Evolutionary conservation across 2,797 vertebrate species (phyloP).

Genomic region (Hirundo rustica): DNA sequence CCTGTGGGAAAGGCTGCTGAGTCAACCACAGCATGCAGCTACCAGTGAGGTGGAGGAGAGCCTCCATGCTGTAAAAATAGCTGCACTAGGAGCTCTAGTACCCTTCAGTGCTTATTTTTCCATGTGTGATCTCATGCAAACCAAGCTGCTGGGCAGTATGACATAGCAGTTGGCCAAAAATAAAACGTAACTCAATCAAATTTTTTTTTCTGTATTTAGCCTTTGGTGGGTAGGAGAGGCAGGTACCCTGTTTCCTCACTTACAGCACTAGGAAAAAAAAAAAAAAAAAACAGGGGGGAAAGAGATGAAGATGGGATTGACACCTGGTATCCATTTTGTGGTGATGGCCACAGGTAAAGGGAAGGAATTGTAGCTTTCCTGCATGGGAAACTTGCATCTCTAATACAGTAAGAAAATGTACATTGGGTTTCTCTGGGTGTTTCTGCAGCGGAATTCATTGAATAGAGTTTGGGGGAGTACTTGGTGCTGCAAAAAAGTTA

Average conservation of each 20-base stretch:
- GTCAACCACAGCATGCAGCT: conserved; percentile 1
- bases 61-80: conserved; percentile 47
- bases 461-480: neutral
- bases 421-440: neutral
- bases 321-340: neutral
- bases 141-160: conserved; percentile 48
- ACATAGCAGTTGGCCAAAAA: conserved; percentile 41
- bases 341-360: neutral
- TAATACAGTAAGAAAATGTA: neutral
- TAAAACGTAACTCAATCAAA: neutral
- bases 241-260: neutral
- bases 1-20: conserved; percentile 62
- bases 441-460: neutral
- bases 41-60: neutral
- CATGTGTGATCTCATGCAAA: conserved; percentile 60
- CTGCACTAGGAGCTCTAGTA: neutral
- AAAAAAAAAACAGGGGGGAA: neutral
- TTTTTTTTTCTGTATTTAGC: neutral
- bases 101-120: conserved; percentile 60
- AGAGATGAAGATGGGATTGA: neutral
- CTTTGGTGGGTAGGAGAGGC: neutral
- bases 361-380: neutral
- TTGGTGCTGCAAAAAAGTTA: neutral
- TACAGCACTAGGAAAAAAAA: neutral
- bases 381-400: neutral